phyloP scores from a whole-genome alignment of 2,888 invertebrate species.

The Linnaemya tessellans region DNA sequence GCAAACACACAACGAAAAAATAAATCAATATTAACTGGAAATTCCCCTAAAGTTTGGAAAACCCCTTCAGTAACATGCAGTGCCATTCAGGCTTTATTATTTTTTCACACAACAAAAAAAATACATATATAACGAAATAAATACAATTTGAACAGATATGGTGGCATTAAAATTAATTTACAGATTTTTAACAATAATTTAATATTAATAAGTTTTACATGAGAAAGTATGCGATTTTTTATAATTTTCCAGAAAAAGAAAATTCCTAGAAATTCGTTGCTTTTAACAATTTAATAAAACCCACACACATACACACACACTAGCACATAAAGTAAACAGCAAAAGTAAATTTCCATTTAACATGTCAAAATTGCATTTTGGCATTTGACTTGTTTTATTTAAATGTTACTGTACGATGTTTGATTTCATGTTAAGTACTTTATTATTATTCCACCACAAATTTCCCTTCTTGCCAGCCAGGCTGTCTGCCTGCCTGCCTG shows the following conservation, averaged over 20 bases:
- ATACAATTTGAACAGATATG: not conserved
- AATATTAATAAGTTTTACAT: slow-evolving; percentile 5
- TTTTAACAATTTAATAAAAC: not conserved
- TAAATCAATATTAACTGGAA: slow-evolving; percentile 52
- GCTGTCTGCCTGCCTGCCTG: not conserved
- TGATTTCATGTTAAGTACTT: slow-evolving; percentile 55
- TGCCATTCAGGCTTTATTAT: not conserved
- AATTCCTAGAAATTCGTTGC: slow-evolving; percentile 9
- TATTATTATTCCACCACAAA: slow-evolving; percentile 32
- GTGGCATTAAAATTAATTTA: not conserved
- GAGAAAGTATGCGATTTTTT: not conserved
- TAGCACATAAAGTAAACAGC: not conserved
- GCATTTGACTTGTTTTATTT: not conserved
- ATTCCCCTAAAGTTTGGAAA: slow-evolving; percentile 12
- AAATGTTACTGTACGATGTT: slow-evolving; percentile 20
- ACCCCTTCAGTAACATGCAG: not conserved
- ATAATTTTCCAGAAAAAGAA: not conserved
- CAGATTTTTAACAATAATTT: not conserved
- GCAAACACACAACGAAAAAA: not conserved
- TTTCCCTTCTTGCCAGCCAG: not conserved
- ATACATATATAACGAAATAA: not conserved
- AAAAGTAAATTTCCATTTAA: slow-evolving; percentile 48
- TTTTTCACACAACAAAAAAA: not conserved
- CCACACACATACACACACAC: not conserved
- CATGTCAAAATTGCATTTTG: slow-evolving; percentile 47